A percentile compares a stretch with the other conserved stretches of the same genome.
phyloP scores from a whole-genome alignment of 2,797 vertebrate genomes.

The Hephaestus fuliginosus region DNA sequence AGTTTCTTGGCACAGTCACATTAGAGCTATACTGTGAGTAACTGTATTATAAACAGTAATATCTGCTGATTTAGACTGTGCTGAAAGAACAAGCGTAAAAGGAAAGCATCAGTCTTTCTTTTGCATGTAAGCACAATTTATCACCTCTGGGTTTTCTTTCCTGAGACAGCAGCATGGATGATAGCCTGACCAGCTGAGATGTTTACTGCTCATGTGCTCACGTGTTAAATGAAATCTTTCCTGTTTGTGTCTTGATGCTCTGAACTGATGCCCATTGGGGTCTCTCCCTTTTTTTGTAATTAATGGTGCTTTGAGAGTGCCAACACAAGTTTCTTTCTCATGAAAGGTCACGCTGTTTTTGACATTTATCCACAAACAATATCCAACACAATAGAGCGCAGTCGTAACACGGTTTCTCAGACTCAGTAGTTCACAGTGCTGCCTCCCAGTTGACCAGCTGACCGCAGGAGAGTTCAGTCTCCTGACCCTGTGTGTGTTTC shows the following conservation, averaged over 20 bases:
- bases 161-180: constrained; percentile 10
- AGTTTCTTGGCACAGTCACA: constrained; percentile 16
- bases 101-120: constrained; percentile 31
- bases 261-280: not conserved
- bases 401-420: constrained; percentile 47
- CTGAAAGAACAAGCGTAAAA: constrained; percentile 40
- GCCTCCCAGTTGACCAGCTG: constrained; percentile 60
- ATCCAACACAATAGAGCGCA: constrained; percentile 58
- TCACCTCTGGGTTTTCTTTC: constrained; percentile 29
- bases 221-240: constrained; percentile 28
- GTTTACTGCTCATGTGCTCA: constrained; percentile 20
- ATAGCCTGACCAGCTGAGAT: constrained; percentile 30
- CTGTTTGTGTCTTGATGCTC: constrained; percentile 54
- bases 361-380: constrained; percentile 64
- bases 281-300: constrained; percentile 28
- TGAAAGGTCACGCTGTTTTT: constrained; percentile 38
- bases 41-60: constrained; percentile 23
- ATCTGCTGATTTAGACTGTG: constrained; percentile 45
- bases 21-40: constrained; percentile 11
- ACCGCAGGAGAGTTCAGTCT: constrained; percentile 68
- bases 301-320: constrained; percentile 23
- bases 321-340: constrained; percentile 34
- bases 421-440: constrained; percentile 40
- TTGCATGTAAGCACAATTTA: constrained; percentile 37
- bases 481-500: constrained; percentile 69